Base-by-base conservation (phyloP, 1,140 invertebrate species). In the Geopemphigus sp. region DNA sequence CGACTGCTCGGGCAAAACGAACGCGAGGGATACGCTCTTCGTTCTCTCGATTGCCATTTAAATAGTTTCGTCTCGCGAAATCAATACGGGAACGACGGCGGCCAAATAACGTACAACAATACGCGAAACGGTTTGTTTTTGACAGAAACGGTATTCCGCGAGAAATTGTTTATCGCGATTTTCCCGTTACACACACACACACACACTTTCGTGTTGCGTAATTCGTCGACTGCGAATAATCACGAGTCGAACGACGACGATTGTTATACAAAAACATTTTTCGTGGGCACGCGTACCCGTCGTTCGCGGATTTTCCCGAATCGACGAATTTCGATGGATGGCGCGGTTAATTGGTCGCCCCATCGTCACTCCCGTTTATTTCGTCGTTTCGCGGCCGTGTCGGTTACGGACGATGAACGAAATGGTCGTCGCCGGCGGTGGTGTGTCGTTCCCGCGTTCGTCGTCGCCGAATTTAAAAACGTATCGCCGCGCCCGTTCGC, bases 81-180 rank as follows among this genome's bases (percentile, higher is more conserved):
- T 68, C 66, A 24, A 68, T 68, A 68, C 22, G 8, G n/a, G 39
- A n/a, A 47, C 47, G 66, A 68, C 66, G 26, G 50, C 47, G 10
- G 47, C 64, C n/a, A n/a, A n/a, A n/a, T n/a, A n/a, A n/a, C n/a
- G n/a, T n/a, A n/a, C n/a, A n/a, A n/a, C n/a, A n/a, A n/a, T n/a
- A 50, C 47, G 47, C 14, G 12, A 11, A 68, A 68, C 47, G 24
- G 45, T 68, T 68, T 68, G 66, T 26, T 50, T 68, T 24, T 50
- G 66, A 68, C 45, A 50, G 66, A 68, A 68, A 68, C 24, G 66
- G 50, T 68, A 68, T 68, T 50, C 8, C 12, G 2, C 12, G 22
- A 68, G 45, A 68, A 68, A 68, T 68, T 17, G 45, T 47, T 17
- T 66, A n/a, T 66, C 47, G 39, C n/a, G n/a, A 66, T 66, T 66